Conservation (phyloP, 2,888 invertebrate genomes). For the Anodontia alba region DNA sequence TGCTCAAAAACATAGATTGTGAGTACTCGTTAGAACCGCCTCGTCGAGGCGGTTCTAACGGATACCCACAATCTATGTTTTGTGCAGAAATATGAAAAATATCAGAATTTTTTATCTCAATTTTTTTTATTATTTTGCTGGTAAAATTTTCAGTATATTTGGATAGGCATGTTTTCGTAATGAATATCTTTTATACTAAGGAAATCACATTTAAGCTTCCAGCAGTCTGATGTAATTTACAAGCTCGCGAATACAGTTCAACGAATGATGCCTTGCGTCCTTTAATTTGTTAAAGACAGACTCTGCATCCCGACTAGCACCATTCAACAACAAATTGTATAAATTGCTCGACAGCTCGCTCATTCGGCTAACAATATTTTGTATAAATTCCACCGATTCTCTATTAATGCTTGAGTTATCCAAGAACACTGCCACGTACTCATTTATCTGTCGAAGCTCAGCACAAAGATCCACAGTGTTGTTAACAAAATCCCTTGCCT, state of each 20-base stretch:
- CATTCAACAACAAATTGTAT: background rate
- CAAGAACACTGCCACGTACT: constrained; percentile 58
- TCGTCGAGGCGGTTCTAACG: no score
- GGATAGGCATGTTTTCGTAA: no score
- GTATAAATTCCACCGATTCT: background rate
- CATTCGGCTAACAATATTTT: background rate
- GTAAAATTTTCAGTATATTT: no score
- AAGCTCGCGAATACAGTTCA: constrained; percentile 14
- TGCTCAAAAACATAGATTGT: no score
- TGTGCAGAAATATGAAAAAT: no score
- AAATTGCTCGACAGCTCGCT: background rate
- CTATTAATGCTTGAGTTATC: constrained; percentile 9
- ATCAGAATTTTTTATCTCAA: no score
- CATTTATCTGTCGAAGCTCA: constrained; percentile 63
- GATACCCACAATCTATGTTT: no score
- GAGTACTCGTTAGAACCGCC: no score
- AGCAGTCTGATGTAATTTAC: background rate
- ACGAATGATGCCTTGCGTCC: constrained; percentile 35
- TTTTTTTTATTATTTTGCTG: no score
- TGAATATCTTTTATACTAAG: no score
- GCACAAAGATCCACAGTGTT: constrained; percentile 54
- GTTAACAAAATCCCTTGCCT: constrained; percentile 41
- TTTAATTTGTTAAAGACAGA: constrained; percentile 24
- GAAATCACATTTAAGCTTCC: no score
- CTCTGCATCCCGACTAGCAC: background rate